Evolutionary conservation across 2,888 invertebrate genomes (phyloP).

Genomic region (Pristionchus fissidentatus): DNA sequence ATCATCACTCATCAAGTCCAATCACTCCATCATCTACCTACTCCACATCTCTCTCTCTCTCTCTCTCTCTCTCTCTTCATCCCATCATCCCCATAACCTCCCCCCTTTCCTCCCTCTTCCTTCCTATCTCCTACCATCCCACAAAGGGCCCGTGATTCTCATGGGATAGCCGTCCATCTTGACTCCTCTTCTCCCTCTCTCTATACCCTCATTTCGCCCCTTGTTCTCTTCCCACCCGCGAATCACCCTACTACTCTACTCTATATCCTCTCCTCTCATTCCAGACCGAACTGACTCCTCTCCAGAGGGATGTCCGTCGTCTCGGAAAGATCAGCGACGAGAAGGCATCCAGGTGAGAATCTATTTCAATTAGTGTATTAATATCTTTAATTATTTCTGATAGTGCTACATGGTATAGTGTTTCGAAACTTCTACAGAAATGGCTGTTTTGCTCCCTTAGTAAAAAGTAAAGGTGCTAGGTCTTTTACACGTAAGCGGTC

Average conservation of each 20-base stretch:
- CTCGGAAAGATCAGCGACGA: slow-evolving; percentile 50
- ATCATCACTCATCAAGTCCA: neutral
- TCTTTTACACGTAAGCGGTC: no score
- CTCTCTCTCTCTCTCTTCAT: neutral
- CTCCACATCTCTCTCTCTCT: slow-evolving; percentile 22
- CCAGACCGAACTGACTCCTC: slow-evolving; percentile 11
- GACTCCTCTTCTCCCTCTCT: slow-evolving; percentile 27
- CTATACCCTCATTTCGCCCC: slow-evolving; percentile 6
- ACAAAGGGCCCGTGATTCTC: slow-evolving; percentile 27
- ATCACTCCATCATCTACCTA: slow-evolving; percentile 38
- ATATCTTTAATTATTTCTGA: no score
- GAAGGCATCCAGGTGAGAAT: neutral
- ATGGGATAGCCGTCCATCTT: slow-evolving; percentile 30
- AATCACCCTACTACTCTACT: neutral
- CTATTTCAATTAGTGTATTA: no score
- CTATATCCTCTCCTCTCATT: neutral
- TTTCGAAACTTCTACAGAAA: no score
- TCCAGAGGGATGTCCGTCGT: slow-evolving; percentile 55
- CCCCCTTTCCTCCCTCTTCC: neutral
- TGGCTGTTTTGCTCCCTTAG: no score
- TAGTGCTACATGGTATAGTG: no score
- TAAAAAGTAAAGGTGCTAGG: no score
- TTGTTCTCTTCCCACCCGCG: slow-evolving; percentile 8
- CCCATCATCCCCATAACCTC: slow-evolving; percentile 13
- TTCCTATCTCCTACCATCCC: slow-evolving; percentile 38